Evolutionary conservation across 2,797 vertebrate species (phyloP).

Genomic region (Pygocentrus nattereri): DNA sequence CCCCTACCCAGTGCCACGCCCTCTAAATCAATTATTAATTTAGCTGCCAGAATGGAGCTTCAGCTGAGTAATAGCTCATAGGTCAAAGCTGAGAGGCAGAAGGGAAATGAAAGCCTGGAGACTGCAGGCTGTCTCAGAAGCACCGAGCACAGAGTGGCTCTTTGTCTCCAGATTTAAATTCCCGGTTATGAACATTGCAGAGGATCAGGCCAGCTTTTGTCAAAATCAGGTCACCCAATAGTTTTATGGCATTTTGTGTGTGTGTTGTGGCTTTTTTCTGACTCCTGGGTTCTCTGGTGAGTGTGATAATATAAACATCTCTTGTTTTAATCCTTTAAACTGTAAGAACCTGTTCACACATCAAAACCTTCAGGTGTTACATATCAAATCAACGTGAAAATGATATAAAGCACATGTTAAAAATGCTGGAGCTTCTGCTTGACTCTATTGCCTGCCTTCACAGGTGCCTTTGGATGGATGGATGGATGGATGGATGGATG

Average conservation of each 20-base stretch:
- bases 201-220: neutral
- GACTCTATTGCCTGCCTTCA: too few relatives aligned
- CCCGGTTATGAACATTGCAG: neutral
- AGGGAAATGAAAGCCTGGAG: neutral
- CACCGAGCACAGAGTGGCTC: constrained; percentile 5
- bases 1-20: neutral
- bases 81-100: neutral
- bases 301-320: too few relatives aligned
- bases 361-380: too few relatives aligned
- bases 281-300: neutral
- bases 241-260: neutral
- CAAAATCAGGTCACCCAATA: neutral
- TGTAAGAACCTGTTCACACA: too few relatives aligned
- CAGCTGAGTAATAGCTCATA: neutral
- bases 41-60: constrained; percentile 21
- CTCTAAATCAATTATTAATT: constrained; percentile 44
- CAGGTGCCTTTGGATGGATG: neutral
- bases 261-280: neutral
- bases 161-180: constrained; percentile 40
- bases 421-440: too few relatives aligned
- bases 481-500: neutral
- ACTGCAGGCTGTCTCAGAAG: constrained; percentile 7
- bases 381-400: too few relatives aligned
- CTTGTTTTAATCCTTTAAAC: too few relatives aligned
- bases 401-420: too few relatives aligned